Evolutionary conservation across 2,113 vertebrate genomes (phyloP).

Genomic region (Sula dactylatra): DNA sequence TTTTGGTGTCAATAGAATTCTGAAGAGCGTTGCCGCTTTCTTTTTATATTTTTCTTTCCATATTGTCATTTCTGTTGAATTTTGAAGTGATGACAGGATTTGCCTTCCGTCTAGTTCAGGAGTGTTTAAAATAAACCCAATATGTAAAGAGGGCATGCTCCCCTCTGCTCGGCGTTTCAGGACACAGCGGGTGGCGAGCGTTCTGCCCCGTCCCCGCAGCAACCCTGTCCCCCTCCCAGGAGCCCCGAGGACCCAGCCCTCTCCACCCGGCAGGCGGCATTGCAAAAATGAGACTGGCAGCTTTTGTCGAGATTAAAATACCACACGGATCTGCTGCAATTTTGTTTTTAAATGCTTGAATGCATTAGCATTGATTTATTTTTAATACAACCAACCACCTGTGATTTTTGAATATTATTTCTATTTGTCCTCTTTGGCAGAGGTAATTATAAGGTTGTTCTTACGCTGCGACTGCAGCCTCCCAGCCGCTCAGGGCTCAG

Average conservation of each 20-base stretch:
- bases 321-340: accelerated
- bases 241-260: too few relatives aligned
- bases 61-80: neutral
- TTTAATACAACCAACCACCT: neutral
- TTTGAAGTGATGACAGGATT: neutral
- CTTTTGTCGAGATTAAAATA: neutral
- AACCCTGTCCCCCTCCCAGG: neutral
- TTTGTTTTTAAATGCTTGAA: neutral
- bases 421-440: neutral
- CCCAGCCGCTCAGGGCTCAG: accelerated
- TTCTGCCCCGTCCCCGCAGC: accelerated
- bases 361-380: slow-evolving; percentile 27
- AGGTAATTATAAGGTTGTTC: neutral
- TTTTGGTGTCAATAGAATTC: neutral
- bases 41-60: neutral
- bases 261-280: neutral
- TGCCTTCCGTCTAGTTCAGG: neutral
- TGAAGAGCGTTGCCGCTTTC: accelerated
- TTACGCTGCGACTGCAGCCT: neutral
- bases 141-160: accelerated
- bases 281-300: accelerated
- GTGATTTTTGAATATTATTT: neutral
- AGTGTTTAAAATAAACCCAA: neutral
- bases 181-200: accelerated
- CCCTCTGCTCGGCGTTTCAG: neutral